These are phyloP conservation scores for Mallotus villosus DNA, from an alignment of 2,797 vertebrate species.

Conservation along the genomic window DNA sequence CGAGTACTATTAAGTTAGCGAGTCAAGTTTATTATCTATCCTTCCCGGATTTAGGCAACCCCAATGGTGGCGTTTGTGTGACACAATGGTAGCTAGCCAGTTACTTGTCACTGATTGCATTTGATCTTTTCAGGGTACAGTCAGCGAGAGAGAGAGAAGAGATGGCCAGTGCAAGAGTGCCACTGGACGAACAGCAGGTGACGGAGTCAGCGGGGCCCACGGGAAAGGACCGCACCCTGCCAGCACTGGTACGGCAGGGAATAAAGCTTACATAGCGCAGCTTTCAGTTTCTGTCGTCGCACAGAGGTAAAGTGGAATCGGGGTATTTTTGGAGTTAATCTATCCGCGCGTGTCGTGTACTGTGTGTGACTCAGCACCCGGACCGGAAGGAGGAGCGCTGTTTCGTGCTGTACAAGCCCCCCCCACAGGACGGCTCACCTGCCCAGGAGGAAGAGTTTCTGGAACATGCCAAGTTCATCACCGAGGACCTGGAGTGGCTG, in stretches of 20 bases:
- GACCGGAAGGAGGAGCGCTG: conserved; percentile 84
- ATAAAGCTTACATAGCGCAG: not conserved
- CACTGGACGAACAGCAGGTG: conserved; percentile 86
- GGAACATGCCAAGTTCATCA: conserved; percentile 86
- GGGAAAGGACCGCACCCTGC: conserved; percentile 78
- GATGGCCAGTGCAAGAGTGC: conserved; percentile 72
- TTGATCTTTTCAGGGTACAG: not conserved
- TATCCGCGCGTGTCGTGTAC: conserved; percentile 10
- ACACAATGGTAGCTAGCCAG: not conserved
- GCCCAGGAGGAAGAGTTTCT: conserved; percentile 88
- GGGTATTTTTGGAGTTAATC: not conserved
- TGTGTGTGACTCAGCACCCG: conserved; percentile 77
- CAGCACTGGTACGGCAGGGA: conserved; percentile 82
- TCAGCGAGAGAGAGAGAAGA: conserved; percentile 21
- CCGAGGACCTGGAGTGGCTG: conserved; percentile 92
- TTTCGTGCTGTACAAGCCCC: conserved; percentile 88
- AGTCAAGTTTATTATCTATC: not conserved
- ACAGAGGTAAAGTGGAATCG: no score
- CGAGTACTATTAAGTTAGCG: no score
- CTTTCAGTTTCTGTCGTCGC: not conserved
- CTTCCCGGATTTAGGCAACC: not conserved
- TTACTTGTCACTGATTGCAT: no score
- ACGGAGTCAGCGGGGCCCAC: conserved; percentile 74
- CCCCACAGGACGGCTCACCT: conserved; percentile 73
- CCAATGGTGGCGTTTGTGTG: not conserved